These are phyloP conservation scores for Zaprionus ghesquierei DNA, from an alignment of 1,140 invertebrate genomes.

Conservation along the genomic window DNA sequence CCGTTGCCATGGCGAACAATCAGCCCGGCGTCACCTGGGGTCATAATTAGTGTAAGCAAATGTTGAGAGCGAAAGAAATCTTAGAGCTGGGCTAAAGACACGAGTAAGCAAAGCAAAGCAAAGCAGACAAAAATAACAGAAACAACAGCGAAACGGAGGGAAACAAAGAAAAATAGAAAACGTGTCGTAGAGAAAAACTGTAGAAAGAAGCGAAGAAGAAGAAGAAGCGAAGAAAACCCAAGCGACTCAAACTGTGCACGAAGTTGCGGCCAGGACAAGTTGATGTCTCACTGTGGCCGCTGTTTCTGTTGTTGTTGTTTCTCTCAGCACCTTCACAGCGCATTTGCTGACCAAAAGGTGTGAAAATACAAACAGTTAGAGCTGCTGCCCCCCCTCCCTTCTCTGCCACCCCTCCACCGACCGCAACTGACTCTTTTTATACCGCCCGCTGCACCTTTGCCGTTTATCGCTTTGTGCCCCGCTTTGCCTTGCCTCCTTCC, in stretches of 20 bases:
- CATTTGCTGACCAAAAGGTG: conserved; percentile 75
- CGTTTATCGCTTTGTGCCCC: conserved; percentile 41
- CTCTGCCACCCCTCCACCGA: neutral
- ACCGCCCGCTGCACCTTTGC: conserved; percentile 43
- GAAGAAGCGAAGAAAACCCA: conserved; percentile 6
- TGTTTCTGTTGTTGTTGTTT: conserved; percentile 7
- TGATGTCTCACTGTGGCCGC: conserved; percentile 38
- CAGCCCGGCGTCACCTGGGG: conserved; percentile 61
- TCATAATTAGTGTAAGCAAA: conserved; percentile 79
- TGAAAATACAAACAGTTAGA: conserved; percentile 77
- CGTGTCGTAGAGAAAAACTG: neutral
- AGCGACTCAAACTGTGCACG: conserved; percentile 46
- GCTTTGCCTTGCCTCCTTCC: neutral
- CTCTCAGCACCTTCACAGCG: conserved; percentile 50
- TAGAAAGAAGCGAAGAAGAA: too few species aligned
- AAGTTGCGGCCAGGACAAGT: conserved; percentile 57
- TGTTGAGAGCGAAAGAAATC: conserved; percentile 75
- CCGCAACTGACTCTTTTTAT: neutral
- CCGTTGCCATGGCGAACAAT: conserved; percentile 43
- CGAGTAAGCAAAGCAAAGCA: neutral
- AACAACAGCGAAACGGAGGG: neutral
- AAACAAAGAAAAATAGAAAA: conserved; percentile 18
- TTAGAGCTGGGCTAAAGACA: conserved; percentile 28
- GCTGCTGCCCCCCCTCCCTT: neutral
- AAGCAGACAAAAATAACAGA: too few species aligned